These are phyloP conservation scores for Cyrtorhinus lividipennis DNA, from an alignment of 1,140 invertebrate genomes.

Conservation along the genomic window DNA sequence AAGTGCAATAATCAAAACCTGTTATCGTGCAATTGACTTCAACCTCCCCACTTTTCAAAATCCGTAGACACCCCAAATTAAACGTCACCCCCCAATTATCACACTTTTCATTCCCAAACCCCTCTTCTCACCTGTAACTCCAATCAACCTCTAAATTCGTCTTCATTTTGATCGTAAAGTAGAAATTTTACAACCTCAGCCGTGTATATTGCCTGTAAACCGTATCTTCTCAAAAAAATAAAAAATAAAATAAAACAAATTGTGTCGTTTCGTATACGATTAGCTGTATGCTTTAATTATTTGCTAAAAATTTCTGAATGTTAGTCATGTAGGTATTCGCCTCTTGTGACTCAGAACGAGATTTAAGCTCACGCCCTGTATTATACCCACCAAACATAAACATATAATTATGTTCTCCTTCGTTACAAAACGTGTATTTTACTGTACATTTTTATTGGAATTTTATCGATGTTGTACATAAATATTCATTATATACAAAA, in stretches of 20 bases:
- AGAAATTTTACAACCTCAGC: too few species aligned
- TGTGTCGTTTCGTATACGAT: conserved; percentile 21
- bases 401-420: neutral
- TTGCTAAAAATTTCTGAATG: neutral
- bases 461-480: neutral
- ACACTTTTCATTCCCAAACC: too few species aligned
- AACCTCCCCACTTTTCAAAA: neutral
- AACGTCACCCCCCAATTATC: too few species aligned
- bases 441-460: neutral
- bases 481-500: neutral
- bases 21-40: conserved; percentile 18
- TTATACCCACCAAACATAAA: neutral
- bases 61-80: too few species aligned
- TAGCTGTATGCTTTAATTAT: conserved; percentile 3
- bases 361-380: neutral
- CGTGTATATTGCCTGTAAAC: too few species aligned
- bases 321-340: neutral
- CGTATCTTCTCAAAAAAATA: too few species aligned
- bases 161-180: too few species aligned
- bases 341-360: neutral
- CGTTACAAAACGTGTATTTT: neutral
- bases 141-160: too few species aligned
- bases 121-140: too few species aligned
- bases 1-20: conserved; percentile 15
- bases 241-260: too few species aligned